phyloP scores from a whole-genome alignment of 2,888 invertebrate genomes.

The Euphydryas editha region DNA sequence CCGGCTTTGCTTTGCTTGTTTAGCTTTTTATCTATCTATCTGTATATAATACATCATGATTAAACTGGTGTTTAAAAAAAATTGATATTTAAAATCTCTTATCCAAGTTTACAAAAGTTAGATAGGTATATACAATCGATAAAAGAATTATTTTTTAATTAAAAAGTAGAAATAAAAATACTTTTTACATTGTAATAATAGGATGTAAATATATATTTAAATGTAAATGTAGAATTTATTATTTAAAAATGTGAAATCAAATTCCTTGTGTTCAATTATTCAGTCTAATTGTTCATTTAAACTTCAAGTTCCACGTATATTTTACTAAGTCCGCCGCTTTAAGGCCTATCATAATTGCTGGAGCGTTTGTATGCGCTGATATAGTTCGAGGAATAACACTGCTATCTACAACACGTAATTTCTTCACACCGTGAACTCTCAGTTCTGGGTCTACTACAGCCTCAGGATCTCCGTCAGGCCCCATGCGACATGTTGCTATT shows the following conservation, averaged over 20 bases:
- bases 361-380: conserved; percentile 87
- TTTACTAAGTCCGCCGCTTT: conserved; percentile 87
- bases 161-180: too few relatives aligned
- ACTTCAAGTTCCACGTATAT: conserved; percentile 62
- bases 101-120: too few relatives aligned
- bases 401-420: conserved; percentile 86
- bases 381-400: conserved; percentile 86
- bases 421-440: conserved; percentile 84
- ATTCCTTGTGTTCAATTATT: neutral
- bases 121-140: too few relatives aligned
- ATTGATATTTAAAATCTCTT: too few relatives aligned
- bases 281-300: neutral
- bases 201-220: neutral
- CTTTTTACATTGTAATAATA: neutral
- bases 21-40: too few relatives aligned
- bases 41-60: too few relatives aligned
- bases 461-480: conserved; percentile 82
- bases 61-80: too few relatives aligned
- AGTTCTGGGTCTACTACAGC: conserved; percentile 86
- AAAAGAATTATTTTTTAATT: too few relatives aligned
- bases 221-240: neutral
- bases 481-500: conserved; percentile 89
- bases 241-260: neutral
- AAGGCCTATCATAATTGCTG: conserved; percentile 88
- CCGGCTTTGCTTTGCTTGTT: too few relatives aligned